Conservation (phyloP, 92 coral and sea anemone genomes). For the Palythoa grandis region DNA sequence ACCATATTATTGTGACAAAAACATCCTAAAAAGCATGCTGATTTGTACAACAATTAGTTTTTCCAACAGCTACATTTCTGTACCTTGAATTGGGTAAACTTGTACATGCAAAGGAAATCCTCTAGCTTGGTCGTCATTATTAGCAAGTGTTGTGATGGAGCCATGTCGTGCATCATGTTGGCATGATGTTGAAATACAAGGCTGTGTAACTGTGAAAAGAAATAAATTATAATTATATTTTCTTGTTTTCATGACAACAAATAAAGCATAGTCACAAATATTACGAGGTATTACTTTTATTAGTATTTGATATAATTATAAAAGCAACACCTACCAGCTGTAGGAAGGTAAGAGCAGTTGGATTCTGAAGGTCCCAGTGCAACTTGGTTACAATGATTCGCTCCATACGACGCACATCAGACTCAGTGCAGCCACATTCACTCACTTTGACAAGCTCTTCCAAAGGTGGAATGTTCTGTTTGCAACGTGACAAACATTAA, state of each 20-base stretch:
- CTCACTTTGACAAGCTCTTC: conserved; percentile 92
- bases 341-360: conserved; percentile 88
- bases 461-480: conserved; percentile 84
- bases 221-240: neutral
- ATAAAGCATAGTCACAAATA: too few species aligned
- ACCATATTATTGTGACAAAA: too few species aligned
- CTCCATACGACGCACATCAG: conserved; percentile 98
- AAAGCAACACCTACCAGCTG: conserved; percentile 82
- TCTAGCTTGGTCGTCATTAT: conserved; percentile 74
- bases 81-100: conserved; percentile 89
- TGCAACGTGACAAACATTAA: neutral
- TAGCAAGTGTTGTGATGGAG: conserved; percentile 73
- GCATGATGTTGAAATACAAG: conserved; percentile 58
- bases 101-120: conserved; percentile 79
- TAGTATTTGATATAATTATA: neutral
- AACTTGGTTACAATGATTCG: conserved; percentile 91
- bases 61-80: neutral
- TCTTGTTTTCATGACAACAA: neutral
- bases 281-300: neutral
- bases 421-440: conserved; percentile 88
- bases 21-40: too few species aligned
- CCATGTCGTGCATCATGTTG: conserved; percentile 57
- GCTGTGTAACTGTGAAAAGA: conserved; percentile 64
- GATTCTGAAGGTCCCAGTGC: conserved; percentile 84
- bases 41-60: too few species aligned